Evolutionary conservation across 2,888 invertebrate species (phyloP), one percentile per base, ranked within the genome.

Genomic region (Sminthurinus aureus): DNA sequence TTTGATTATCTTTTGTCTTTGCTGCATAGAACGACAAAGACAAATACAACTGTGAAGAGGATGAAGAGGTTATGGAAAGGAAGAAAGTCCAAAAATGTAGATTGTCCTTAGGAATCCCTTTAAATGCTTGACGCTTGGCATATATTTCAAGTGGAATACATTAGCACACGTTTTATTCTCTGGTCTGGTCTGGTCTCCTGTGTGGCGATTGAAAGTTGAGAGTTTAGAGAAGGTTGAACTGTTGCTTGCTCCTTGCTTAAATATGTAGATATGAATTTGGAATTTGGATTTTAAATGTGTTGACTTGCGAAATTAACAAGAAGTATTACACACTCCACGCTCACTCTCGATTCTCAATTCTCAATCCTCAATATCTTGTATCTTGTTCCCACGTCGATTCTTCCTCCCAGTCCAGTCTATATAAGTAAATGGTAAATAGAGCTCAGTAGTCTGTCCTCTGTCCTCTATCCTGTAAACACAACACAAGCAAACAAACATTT

Each of bases 281-380:
- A 67, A 22, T 67, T 22, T 64, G n/a, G 20, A 71, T 13, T 15
- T 24, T 22, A 24, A 6, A 24, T 13, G 24, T 71, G 71, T 71
- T 71, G 71, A 71, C 71, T 71, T 71, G 71, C 24, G 71, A 24
- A 71, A 71, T 22, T 71, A 71, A 26, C 71, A 26, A 71, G 38
- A 38, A 38, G 71, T 71, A 13, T 71, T 71, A 71, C 26, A 24
- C 24, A 20, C 24, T 13, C 67, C n/a, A 20, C 67, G 22, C n/a
- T n/a, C 38, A 38, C 38, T 38, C 38, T 38, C 38, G 38, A 38
- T 38, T 38, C 38, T 38, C 38, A 38, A 38, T 38, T 6, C 38
- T 38, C 38, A 38, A 38, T 38, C 6, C 38, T 38, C 38, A 38
- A 58, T 58, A 9, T 58, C 9, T 9, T 2, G 9, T 38, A 38